Percentiles rank a stretch among this genome's conserved stretches.
Evolutionary conservation across 2,113 vertebrate species (phyloP).

Genomic region (Plecturocebus donacophilus): DNA sequence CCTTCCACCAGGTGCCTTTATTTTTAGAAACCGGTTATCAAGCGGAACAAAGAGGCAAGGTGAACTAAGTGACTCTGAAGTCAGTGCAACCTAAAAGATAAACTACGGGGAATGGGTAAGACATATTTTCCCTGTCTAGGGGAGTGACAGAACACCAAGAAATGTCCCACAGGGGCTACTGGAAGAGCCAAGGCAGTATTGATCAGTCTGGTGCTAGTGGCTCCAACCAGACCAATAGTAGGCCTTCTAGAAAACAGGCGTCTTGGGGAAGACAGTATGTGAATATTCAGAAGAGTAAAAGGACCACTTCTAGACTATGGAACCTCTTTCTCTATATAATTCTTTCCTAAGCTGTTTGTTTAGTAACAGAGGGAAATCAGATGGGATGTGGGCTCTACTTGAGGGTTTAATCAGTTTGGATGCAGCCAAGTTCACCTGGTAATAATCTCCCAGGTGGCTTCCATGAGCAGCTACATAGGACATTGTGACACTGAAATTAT

Average conservation of each 20-base stretch:
- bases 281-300: background rate
- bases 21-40: background rate
- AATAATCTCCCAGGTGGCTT: background rate
- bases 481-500: background rate
- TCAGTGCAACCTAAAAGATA: conserved; percentile 17
- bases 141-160: background rate
- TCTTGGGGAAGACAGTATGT: background rate
- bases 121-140: background rate
- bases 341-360: background rate
- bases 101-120: background rate
- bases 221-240: background rate
- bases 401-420: background rate
- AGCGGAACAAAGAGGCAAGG: background rate
- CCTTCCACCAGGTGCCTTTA: background rate
- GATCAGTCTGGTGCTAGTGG: background rate
- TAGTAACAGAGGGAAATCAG: background rate
- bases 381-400: background rate
- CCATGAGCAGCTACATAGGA: background rate
- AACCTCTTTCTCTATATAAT: background rate
- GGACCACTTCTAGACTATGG: background rate
- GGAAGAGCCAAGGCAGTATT: background rate
- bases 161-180: background rate
- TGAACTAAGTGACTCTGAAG: background rate
- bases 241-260: background rate
- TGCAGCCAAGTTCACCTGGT: background rate